Evolutionary conservation across 2,113 vertebrate genomes (phyloP).

Genomic region (Pongo pygmaeus): DNA sequence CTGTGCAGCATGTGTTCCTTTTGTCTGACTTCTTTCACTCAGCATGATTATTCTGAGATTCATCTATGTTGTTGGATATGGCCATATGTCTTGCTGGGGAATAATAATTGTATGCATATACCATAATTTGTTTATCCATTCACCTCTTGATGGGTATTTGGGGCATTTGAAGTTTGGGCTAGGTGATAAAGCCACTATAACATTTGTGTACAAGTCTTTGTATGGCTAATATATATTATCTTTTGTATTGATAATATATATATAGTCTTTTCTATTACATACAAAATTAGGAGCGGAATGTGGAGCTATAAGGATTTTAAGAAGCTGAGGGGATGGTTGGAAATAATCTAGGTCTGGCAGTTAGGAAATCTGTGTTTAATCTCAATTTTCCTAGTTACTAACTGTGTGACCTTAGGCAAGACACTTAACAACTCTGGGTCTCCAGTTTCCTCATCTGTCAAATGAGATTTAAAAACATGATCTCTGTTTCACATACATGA

Average conservation of each 20-base stretch:
- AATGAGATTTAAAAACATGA: constrained; percentile 20
- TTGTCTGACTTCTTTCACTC: background rate
- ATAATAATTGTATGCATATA: background rate
- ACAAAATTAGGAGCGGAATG: constrained; percentile 28
- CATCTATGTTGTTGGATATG: background rate
- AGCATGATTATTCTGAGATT: background rate
- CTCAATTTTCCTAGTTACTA: constrained; percentile 60
- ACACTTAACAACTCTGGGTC: constrained; percentile 56
- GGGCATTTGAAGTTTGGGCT: constrained; percentile 19
- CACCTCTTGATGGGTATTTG: background rate
- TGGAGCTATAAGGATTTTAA: constrained; percentile 42
- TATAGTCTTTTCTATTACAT: background rate
- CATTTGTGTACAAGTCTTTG: constrained; percentile 33
- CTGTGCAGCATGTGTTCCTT: background rate
- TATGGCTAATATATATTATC: background rate
- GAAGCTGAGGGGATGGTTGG: constrained; percentile 32
- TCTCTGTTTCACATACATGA: background rate
- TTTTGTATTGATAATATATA: constrained; percentile 1
- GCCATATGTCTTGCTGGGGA: background rate
- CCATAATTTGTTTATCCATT: background rate
- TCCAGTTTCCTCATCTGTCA: constrained; percentile 6
- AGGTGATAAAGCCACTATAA: constrained; percentile 21
- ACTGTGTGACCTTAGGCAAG: constrained; percentile 52
- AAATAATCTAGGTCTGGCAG: constrained; percentile 45
- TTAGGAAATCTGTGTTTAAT: constrained; percentile 63